Evolutionary conservation across 2,888 invertebrate genomes (phyloP), one percentile per base, ranked within the genome.

Genomic region (Adineta ricciae): DNA sequence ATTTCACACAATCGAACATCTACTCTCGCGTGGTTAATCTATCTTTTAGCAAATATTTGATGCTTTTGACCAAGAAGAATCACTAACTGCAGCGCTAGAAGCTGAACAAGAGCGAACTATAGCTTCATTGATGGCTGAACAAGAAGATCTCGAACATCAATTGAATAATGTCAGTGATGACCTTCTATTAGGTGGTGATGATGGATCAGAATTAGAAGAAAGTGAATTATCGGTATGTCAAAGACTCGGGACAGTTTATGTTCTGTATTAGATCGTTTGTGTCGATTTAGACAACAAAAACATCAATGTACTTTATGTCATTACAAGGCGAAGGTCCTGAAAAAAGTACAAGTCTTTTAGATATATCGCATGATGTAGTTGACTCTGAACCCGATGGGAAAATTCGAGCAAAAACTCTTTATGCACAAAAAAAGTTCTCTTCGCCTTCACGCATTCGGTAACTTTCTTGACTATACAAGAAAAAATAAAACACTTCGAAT

Each of bases 1-100:
- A n/a, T n/a, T n/a, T n/a, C n/a, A n/a, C n/a, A n/a, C n/a, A n/a
- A n/a, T n/a, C n/a, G n/a, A n/a, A n/a, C n/a, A n/a, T n/a, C n/a
- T n/a, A n/a, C n/a, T n/a, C n/a, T n/a, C n/a, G n/a, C n/a, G n/a
- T n/a, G n/a, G n/a, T n/a, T n/a, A n/a, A n/a, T 50, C 27, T 64
- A 4, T 38, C 8, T 78, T 78, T n/a, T 78, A 78, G 78, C 78
- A 78, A 78, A 41, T 78, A 78, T 78, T 78, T 41, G 78, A 78
- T 78, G 78, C 41, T n/a, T 78, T 78, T n/a, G 78, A 78, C n/a
- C 78, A 38, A 78, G 78, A 78, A 78, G 78, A 78, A 78, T 78
- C 41, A 2, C n/a, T 78, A 41, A 78, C 78, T 41, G 78, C 41
- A 24, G 78, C 78, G 41, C 41, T 78, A 78, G 78, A 41, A 78